Evolutionary conservation across 1,140 invertebrate genomes (phyloP).

Genomic region (Frieseomelitta varia): DNA sequence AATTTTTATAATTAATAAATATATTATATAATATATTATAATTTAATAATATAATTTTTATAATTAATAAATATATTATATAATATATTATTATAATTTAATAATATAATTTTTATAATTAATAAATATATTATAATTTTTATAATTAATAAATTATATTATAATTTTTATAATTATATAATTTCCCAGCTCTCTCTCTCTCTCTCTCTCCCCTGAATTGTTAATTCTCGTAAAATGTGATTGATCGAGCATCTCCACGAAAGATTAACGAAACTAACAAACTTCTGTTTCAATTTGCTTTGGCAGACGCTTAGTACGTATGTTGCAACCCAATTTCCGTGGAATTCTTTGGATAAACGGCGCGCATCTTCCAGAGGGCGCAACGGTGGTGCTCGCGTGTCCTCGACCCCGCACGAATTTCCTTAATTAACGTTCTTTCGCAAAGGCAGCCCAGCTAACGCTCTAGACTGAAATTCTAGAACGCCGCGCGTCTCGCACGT

Average conservation of each 20-base stretch:
- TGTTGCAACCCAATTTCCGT: neutral
- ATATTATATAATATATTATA: too few species aligned
- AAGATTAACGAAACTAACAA: neutral
- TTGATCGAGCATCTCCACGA: neutral
- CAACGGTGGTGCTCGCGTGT: slow-evolving; percentile 6
- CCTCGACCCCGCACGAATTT: slow-evolving; percentile 35
- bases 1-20: too few species aligned
- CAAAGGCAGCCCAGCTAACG: neutral
- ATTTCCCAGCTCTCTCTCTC: too few species aligned
- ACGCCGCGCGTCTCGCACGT: slow-evolving; percentile 19
- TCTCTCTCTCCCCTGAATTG: too few species aligned
- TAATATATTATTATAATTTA: too few species aligned
- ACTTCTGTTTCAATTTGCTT: neutral
- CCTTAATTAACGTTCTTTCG: slow-evolving; percentile 52
- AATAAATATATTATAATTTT: too few species aligned
- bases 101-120: too few species aligned
- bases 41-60: too few species aligned
- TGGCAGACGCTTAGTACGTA: neutral
- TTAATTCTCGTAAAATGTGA: too few species aligned
- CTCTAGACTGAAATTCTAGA: slow-evolving; percentile 23
- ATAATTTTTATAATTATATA: too few species aligned
- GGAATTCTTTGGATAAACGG: neutral
- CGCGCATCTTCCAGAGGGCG: neutral
- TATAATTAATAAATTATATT: too few species aligned
- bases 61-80: too few species aligned